These are phyloP conservation scores for Zosterops pallidus DNA, from an alignment of 2,113 vertebrate species.

Conservation along the genomic window DNA sequence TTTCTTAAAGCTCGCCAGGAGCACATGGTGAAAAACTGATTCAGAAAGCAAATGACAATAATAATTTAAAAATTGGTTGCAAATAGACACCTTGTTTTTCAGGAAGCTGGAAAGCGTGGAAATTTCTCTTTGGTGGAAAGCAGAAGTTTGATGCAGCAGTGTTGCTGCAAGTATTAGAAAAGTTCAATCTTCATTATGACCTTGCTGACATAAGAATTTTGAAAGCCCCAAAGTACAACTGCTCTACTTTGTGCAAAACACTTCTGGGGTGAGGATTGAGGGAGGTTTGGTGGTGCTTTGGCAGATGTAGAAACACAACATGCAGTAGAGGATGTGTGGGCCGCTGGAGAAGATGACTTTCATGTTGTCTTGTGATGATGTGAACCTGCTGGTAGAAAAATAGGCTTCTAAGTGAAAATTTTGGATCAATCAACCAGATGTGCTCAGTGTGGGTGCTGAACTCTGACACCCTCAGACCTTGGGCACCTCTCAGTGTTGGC, in stretches of 20 bases:
- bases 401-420: neutral
- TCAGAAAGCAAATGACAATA: neutral
- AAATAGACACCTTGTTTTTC: neutral
- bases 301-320: rapidly evolving
- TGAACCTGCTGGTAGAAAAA: neutral
- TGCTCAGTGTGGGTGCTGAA: neutral
- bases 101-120: neutral
- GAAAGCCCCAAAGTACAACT: neutral
- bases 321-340: rapidly evolving
- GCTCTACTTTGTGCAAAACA: neutral
- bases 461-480: rapidly evolving
- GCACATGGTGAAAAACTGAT: neutral
- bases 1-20: neutral
- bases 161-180: neutral
- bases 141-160: neutral
- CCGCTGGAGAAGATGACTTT: neutral
- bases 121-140: neutral
- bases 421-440: neutral
- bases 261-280: neutral
- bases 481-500: rapidly evolving
- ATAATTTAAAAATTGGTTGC: neutral
- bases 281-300: neutral
- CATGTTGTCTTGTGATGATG: rapidly evolving
- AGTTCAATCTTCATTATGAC: neutral
- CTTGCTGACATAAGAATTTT: neutral